A percentile compares a stretch with the other conserved stretches of the same genome.
Conservation (phyloP, 2,113 vertebrate genomes). For the Sander lucioperca region DNA sequence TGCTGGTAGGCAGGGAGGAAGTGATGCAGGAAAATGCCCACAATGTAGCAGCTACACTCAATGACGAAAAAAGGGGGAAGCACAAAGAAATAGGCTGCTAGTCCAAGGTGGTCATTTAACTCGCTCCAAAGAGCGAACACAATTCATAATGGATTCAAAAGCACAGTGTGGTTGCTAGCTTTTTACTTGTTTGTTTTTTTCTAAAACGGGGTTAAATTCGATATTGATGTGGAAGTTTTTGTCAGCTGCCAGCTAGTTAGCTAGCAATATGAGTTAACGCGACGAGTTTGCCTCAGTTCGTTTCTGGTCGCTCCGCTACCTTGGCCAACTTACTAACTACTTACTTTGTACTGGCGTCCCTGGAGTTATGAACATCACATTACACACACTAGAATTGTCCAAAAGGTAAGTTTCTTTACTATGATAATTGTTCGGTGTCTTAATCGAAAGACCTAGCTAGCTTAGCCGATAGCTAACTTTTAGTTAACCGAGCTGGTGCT, state of each 20-base stretch:
- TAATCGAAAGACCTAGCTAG: conserved; percentile 69
- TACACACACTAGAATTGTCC: background rate
- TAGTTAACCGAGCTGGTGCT: conserved; percentile 68
- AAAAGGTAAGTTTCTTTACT: conserved; percentile 60
- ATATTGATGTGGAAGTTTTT: conserved; percentile 69
- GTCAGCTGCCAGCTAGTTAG: conserved; percentile 65
- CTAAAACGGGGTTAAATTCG: background rate
- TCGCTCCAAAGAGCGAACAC: conserved; percentile 12
- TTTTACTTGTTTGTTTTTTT: background rate
- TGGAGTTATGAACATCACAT: conserved; percentile 38
- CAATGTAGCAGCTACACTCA: conserved; percentile 80
- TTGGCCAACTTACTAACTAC: conserved; percentile 44
- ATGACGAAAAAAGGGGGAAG: conserved; percentile 80
- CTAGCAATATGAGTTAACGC: conserved; percentile 70
- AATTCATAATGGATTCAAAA: conserved; percentile 1
- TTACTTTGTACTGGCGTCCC: conserved; percentile 26
- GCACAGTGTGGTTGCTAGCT: background rate
- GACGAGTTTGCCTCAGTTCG: conserved; percentile 75
- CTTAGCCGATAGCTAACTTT: conserved; percentile 81
- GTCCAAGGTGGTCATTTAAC: conserved; percentile 47
- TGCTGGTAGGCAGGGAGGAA: conserved; percentile 73
- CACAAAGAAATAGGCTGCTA: conserved; percentile 79
- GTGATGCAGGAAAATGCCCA: conserved; percentile 84
- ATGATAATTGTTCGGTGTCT: conserved; percentile 1
- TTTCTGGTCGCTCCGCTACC: conserved; percentile 26